A percentile compares a stretch with the other conserved stretches of the same genome.
Conservation (phyloP, 2,797 vertebrate genomes). For the Galago senegalensis region DNA sequence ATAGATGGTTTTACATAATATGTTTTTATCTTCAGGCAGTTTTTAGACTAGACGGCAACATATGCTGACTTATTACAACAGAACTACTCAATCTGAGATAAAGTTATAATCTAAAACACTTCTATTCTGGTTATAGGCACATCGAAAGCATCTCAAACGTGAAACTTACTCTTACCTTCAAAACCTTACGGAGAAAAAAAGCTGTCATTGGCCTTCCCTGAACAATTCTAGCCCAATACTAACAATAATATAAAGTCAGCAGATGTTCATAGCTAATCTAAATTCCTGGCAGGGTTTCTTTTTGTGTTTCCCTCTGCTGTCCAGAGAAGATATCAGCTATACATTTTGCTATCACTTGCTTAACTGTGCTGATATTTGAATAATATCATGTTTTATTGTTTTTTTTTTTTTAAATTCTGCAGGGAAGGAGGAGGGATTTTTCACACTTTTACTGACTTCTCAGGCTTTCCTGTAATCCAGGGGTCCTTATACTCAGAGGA, state of each 20-base stretch:
- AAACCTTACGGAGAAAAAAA: constrained; percentile 35
- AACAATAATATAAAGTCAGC: constrained; percentile 18
- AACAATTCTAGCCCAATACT: constrained; percentile 25
- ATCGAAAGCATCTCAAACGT: constrained; percentile 47
- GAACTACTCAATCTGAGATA: constrained; percentile 66
- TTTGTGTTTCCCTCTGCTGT: neutral
- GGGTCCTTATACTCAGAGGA: neutral
- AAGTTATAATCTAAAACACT: constrained; percentile 70
- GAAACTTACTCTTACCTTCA: constrained; percentile 65
- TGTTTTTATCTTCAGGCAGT: constrained; percentile 64
- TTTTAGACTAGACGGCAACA: constrained; percentile 65
- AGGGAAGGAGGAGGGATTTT: neutral
- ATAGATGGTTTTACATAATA: constrained; percentile 61
- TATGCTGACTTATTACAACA: constrained; percentile 75
- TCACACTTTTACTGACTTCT: neutral
- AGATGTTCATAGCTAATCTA: constrained; percentile 56
- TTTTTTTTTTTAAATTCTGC: neutral
- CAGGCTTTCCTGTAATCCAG: neutral
- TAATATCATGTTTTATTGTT: neutral
- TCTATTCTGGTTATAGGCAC: constrained; percentile 48
- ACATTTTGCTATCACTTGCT: constrained; percentile 6
- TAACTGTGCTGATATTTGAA: neutral
- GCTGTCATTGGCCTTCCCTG: neutral
- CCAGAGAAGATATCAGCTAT: constrained; percentile 11
- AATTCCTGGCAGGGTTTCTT: neutral